Evolutionary conservation across 2,888 invertebrate species (phyloP), one percentile per base, ranked within the genome.

Genomic region (Ophioninae sp.): DNA sequence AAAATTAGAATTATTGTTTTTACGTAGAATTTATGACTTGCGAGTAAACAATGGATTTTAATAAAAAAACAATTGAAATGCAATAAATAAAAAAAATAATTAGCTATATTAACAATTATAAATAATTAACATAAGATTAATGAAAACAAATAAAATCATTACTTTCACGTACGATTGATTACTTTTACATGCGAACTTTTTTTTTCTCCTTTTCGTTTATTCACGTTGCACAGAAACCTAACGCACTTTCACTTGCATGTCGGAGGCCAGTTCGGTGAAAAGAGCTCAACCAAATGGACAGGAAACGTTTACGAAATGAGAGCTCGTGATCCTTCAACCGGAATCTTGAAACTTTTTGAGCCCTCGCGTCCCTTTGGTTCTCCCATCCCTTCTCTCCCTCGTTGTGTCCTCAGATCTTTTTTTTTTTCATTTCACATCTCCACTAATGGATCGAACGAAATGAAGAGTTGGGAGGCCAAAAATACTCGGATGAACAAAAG

Each of bases 291-390:
- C 61, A 37, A 73, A 37, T n/a, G 63, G 20, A 30, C 41, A 17
- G n/a, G 37, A 23, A 44, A 51, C 65, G 41, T 13, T 23, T 51
- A 51, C 51, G 51, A 3, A 10, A 51, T 51, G 17, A 30, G 77
- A 67, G 44, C 64, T n/a, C 64, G 69, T 44, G 65, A 76, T 65
- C 65, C 67, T 9, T 20, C 58, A 67, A 13, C 67, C 39, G 10
- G 58, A 58, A 63, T 68, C 63, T 80, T 82, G 56, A 78, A 82
- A 82, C 73, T 77, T 78, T 82, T 63, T 56, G 58, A 56, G 61
- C 59, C 44, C 10, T 13, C 13, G 10, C 9, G 10, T 10, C 44
- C 0, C 63, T 39, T 17, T 39, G 9, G 10, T 22, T 22, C 20
- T 7, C 39, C 23, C 17, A 7, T 20, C 59, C 17, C 51, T 17